Base-by-base conservation (phyloP, 1,140 invertebrate genomes). In the Amyelois transitella region DNA sequence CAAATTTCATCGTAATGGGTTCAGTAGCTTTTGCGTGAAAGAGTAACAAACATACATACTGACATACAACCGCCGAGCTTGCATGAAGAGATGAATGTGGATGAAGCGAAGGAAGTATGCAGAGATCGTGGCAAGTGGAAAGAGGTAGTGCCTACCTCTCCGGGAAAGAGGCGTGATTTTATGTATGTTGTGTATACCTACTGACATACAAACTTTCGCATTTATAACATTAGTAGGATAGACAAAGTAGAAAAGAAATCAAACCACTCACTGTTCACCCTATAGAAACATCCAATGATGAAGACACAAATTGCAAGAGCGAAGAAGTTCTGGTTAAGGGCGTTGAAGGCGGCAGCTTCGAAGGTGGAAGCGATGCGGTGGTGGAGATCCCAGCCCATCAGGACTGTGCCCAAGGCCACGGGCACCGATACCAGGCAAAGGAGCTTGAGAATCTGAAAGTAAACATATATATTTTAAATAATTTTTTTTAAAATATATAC, bases 351-450 rank as follows among this genome's bases (percentile, higher is more conserved):
- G 5, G 84, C 84, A 0, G 84, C 68, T 49, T 87, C 84, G 24
- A 87, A 75, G 17, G 75, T 71, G 0, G 77, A 77, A 0, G 84
- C 81, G 17, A 79, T 77, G 0, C 84, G 67, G 18, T 81, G 72
- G 24, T 87, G 84, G 0, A 87, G 73, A 32, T 87, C 84, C 81
- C 80, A 84, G 6, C 84, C 84, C 81, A 87, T 85, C 0, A 85
- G 60, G 0, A 81, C 80, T 5, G 84, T 68, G 0, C 75, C 77
- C n/a, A 74, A 51, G 0, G 75, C 80, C 2, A 85, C 58, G 0
- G 84, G 84, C 0, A 87, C 60, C 0, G 81, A 87, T 0, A 74
- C 63, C 2, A 85, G 5, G 71, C 71, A 75, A 0, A 82, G 63
- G 0, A 81, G 8, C 54, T 79, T 81, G 51, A 85, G 53, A 1